Conservation (phyloP, 2,113 vertebrate genomes). For the Procavia capensis region DNA sequence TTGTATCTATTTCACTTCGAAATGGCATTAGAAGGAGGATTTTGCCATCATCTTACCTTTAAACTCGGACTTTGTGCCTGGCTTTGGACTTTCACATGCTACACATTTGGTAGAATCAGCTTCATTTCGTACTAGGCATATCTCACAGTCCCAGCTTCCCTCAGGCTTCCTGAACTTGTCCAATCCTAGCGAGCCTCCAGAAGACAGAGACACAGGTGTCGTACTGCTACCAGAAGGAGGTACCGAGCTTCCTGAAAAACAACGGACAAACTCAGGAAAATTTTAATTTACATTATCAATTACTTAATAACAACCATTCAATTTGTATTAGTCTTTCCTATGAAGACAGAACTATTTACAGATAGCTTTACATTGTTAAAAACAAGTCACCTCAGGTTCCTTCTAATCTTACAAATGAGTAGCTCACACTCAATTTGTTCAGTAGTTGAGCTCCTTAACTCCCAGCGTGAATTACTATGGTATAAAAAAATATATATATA, state of each 20-base stretch:
- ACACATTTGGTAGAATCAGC: slow-evolving; percentile 84
- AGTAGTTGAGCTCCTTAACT: neutral
- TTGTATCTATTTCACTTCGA: slow-evolving; percentile 2
- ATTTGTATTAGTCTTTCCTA: slow-evolving; percentile 18
- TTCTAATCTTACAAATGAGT: slow-evolving; percentile 33
- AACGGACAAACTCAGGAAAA: neutral
- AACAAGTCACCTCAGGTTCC: neutral
- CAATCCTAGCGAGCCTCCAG: slow-evolving; percentile 85
- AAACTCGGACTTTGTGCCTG: slow-evolving; percentile 89
- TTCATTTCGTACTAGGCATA: slow-evolving; percentile 87
- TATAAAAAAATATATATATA: neutral
- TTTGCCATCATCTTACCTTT: slow-evolving; percentile 89
- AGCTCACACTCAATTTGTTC: neutral
- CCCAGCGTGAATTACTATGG: neutral
- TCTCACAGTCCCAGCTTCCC: slow-evolving; percentile 89
- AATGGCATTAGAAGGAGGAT: neutral
- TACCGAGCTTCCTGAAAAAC: slow-evolving; percentile 82
- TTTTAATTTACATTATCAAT: neutral
- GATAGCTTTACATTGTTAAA: slow-evolving; percentile 16
- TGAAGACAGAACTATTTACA: too few species aligned
- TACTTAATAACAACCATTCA: neutral
- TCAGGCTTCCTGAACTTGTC: slow-evolving; percentile 90
- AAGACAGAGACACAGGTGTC: slow-evolving; percentile 76
- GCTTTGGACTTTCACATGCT: slow-evolving; percentile 85
- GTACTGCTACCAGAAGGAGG: slow-evolving; percentile 83